Conservation (phyloP, 2,797 vertebrate species). For the Leuciscus waleckii region DNA sequence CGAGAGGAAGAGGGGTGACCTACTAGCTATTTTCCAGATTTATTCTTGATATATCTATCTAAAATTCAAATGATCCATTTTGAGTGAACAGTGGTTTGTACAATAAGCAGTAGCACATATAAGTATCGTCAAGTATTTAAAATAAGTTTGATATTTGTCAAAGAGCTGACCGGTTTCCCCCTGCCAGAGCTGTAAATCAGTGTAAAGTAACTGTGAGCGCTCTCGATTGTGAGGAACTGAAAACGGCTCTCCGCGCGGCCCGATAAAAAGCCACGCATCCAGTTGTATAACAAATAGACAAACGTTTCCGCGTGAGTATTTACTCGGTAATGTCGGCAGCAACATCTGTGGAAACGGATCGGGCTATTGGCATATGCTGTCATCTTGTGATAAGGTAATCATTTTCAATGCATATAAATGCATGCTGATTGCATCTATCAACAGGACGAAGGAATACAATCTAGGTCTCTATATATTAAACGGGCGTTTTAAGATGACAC, state of each 20-base stretch:
- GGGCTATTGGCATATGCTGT: slow-evolving; percentile 51
- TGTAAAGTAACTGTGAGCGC: slow-evolving; percentile 16
- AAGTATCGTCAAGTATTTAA: rapidly evolving
- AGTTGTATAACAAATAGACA: slow-evolving; percentile 27
- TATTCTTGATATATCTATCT: neutral
- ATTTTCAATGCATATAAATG: neutral
- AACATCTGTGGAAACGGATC: slow-evolving; percentile 32
- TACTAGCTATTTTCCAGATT: neutral
- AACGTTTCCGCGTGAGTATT: slow-evolving; percentile 24
- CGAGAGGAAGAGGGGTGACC: neutral
- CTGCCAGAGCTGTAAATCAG: neutral
- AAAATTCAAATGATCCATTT: rapidly evolving
- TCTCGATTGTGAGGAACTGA: slow-evolving; percentile 58
- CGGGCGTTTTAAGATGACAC: neutral
- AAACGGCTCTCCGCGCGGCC: slow-evolving; percentile 43
- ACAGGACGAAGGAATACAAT: neutral
- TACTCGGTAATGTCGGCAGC: slow-evolving; percentile 51
- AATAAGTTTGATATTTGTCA: neutral
- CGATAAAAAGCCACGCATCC: slow-evolving; percentile 8
- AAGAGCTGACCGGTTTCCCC: neutral
- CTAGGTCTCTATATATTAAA: neutral
- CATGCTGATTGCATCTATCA: neutral
- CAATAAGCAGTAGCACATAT: rapidly evolving
- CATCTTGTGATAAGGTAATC: slow-evolving; percentile 53
- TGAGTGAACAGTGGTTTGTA: rapidly evolving